These are phyloP conservation scores for Pseudochirops corinnae DNA, from an alignment of 2,797 vertebrate species.

Conservation along the genomic window DNA sequence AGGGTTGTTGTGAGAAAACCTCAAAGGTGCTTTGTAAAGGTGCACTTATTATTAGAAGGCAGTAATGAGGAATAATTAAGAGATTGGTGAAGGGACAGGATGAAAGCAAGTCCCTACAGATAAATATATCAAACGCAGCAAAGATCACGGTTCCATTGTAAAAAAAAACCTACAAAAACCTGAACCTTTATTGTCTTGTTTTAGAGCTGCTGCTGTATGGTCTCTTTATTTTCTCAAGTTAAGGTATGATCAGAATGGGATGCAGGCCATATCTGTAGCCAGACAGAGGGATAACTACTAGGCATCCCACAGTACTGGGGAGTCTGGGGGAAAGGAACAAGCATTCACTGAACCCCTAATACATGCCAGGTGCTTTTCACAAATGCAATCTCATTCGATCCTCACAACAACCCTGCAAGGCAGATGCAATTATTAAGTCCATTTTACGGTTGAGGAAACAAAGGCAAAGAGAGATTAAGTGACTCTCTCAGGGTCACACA, in stretches of 20 bases:
- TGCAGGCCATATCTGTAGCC: not conserved
- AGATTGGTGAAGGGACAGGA: not conserved
- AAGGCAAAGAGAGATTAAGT: not conserved
- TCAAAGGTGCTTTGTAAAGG: not conserved
- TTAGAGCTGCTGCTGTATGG: not conserved
- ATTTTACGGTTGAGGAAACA: not conserved
- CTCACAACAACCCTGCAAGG: not conserved
- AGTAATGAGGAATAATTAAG: not conserved
- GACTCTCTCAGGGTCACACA: not conserved
- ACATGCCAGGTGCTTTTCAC: not conserved
- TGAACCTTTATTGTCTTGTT: not conserved
- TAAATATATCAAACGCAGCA: not conserved
- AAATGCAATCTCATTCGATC: not conserved
- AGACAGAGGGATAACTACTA: not conserved
- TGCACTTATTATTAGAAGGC: not conserved
- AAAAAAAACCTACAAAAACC: not conserved
- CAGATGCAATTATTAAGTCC: not conserved
- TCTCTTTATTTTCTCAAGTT: not conserved
- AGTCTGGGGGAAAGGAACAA: not conserved
- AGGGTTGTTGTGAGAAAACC: not conserved
- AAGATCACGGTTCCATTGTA: not conserved
- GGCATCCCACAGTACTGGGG: not conserved
- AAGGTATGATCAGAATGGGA: not conserved
- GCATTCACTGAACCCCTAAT: not conserved
- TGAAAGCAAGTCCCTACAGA: not conserved